Evolutionary conservation across 2,888 invertebrate genomes (phyloP), one percentile per base, ranked within the genome.

Genomic region (Pseudanteris insignis): DNA sequence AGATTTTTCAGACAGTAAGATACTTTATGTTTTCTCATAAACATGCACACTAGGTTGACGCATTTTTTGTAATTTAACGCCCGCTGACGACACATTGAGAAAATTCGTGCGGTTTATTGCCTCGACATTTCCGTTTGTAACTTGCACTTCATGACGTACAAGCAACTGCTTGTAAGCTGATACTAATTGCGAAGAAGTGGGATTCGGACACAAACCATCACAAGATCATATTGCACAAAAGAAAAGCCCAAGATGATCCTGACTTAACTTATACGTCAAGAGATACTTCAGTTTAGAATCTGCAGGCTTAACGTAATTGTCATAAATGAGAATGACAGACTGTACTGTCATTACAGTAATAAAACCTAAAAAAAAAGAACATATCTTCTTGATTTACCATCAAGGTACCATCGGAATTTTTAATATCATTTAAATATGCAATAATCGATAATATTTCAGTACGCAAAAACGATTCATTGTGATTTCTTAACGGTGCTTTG

Each of bases 141-240:
- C 37, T 37, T 43, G 2, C 18, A 57, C 21, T 50, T 57, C 21
- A 18, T 57, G 48, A 11, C 36, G 43, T 3, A 43, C n/a, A 8
- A 57, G 25, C 2, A 50, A 21, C 7, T 15, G 26, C n/a, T 32
- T 48, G 25, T 50, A 43, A 1, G 50, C 50, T 5, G 33, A 38
- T 7, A 32, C 15, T 8, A 50, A 57, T 24, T 48, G 50, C 1
- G 43, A 5, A 28, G 12, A n/a, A n/a, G 38, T 46, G 5, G 51
- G 46, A 30, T 44, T 58, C 0, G 38, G 38, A 24, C 48, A 58
- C 47, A 40, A 55, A 1, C 46, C 55, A 6, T 34, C 40, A 18
- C 55, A 55, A 24, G 47, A 15, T 24, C 43, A 14, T 6, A 43
- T 43, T 0, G 47, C 47, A 30, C 40, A 47, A 12, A 54, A 54